Percentiles rank a stretch among this genome's conserved stretches.
Conservation (phyloP, 1,140 invertebrate species). For the Drosophila erecta region DNA sequence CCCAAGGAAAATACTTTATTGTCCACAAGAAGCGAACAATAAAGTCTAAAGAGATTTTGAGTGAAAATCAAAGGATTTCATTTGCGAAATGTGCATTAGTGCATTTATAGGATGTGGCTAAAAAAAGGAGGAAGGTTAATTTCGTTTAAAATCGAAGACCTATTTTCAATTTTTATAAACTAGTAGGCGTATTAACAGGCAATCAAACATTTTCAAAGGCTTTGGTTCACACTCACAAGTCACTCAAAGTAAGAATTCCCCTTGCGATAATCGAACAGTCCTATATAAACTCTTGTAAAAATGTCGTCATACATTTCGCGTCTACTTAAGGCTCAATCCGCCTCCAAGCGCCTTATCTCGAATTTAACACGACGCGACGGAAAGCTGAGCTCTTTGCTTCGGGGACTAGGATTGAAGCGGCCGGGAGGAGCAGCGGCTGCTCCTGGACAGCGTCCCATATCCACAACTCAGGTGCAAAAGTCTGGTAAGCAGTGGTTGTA, state of each 20-base stretch:
- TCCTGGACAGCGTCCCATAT: conserved; percentile 37
- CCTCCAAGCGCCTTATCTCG: conserved; percentile 68
- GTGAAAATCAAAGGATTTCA: conserved; percentile 10
- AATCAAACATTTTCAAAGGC: neutral
- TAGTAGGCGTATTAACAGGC: neutral
- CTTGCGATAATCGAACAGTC: conserved; percentile 16
- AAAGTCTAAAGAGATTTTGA: conserved; percentile 39
- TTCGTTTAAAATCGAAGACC: no score
- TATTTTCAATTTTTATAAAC: neutral
- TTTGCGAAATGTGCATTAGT: neutral
- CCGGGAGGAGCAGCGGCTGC: neutral
- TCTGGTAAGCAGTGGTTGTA: conserved; percentile 41
- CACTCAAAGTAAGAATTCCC: neutral
- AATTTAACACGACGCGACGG: conserved; percentile 54
- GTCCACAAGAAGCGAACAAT: conserved; percentile 29
- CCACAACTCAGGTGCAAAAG: conserved; percentile 47
- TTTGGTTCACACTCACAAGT: neutral
- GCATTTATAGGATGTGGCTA: neutral
- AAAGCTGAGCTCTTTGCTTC: conserved; percentile 40
- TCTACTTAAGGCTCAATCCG: conserved; percentile 29
- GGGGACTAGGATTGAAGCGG: conserved; percentile 39
- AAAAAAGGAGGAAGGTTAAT: neutral
- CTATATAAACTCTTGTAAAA: neutral
- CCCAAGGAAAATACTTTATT: conserved; percentile 12
- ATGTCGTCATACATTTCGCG: conserved; percentile 70